Evolutionary conservation across 1,140 invertebrate genomes (phyloP), one percentile per base, ranked within the genome.

Genomic region (Sesamia nonagrioides): DNA sequence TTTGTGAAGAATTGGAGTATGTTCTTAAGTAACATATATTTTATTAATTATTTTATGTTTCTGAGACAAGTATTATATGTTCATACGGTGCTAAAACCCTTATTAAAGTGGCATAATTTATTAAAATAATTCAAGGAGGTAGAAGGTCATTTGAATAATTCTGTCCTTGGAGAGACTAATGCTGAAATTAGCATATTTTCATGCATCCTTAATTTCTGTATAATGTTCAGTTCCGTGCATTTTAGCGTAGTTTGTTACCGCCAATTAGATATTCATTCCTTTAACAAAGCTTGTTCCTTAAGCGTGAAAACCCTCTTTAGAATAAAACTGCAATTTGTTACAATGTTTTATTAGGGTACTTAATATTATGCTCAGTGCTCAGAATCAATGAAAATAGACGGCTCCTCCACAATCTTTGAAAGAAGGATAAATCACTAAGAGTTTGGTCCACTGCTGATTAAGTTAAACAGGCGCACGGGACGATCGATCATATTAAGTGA

Each of bases 91-190:
- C n/a, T n/a, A n/a, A n/a, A n/a, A n/a, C n/a, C n/a, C 45, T 1
- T 48, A 15, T 13, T 48, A 48, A 15, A 15, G 45, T 15, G 45
- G 13, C 11, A n/a, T n/a, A n/a, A n/a, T n/a, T n/a, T n/a, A n/a
- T 7, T 42, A 52, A 17, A 2, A 52, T 52, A 42, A 37, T 69
- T 27, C 37, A 27, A 42, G 6, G 33, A 52, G 33, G 15, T 9
- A 13, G n/a, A 6, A 21, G 72, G 21, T 50, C 50, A 69, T 75
- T 76, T 73, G 50, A 68, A 74, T 75, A 37, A 18, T 71, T 21
- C 63, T 42, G 17, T 18, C 37, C 18, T 35, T 58, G 18, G 35
- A 58, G 18, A 77, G n/a, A 17, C 6, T 61, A 48, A 48, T 37
- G 35, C 33, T 15, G n/a, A 61, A 17, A 50, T 68, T 68, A 33